A percentile compares a stretch with the other conserved stretches of the same genome.
Conservation (phyloP, 35 echinoderm and acorn worm species). For the Hemicentrotus pulcherrimus region DNA sequence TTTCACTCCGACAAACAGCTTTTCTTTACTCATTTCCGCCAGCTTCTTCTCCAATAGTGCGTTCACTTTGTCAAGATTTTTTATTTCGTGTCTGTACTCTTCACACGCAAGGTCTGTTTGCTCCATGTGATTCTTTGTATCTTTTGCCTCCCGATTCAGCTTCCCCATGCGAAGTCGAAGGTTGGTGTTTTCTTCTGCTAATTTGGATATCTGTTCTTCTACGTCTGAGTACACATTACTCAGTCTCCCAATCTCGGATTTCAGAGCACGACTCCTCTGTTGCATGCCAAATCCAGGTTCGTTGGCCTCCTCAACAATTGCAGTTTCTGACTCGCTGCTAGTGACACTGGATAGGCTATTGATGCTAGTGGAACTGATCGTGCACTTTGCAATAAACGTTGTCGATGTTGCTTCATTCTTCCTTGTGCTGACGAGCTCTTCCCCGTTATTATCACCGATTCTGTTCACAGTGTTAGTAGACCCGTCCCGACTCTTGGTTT, state of each 20-base stretch:
- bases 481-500: background rate
- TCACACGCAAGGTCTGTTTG: constrained; percentile 48
- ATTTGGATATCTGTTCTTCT: constrained; percentile 53
- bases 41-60: constrained; percentile 58
- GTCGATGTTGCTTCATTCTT: background rate
- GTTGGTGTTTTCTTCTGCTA: constrained; percentile 75
- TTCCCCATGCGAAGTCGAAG: constrained; percentile 55
- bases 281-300: constrained; percentile 23
- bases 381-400: background rate
- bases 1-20: constrained; percentile 47
- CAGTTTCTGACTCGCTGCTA: background rate
- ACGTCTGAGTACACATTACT: constrained; percentile 66
- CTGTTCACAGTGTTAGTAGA: background rate
- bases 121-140: constrained; percentile 30
- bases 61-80: constrained; percentile 70
- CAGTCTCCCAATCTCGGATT: constrained; percentile 68
- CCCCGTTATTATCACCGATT: background rate
- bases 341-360: constrained; percentile 12
- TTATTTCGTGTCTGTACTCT: constrained; percentile 53
- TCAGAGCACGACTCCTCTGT: constrained; percentile 46
- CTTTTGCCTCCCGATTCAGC: constrained; percentile 58
- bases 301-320: background rate
- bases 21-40: constrained; percentile 49
- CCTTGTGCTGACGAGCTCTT: background rate
- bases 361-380: constrained; percentile 9